These are phyloP conservation scores for Alligator mississippiensis DNA, from an alignment of 2,113 vertebrate species.

Conservation along the genomic window DNA sequence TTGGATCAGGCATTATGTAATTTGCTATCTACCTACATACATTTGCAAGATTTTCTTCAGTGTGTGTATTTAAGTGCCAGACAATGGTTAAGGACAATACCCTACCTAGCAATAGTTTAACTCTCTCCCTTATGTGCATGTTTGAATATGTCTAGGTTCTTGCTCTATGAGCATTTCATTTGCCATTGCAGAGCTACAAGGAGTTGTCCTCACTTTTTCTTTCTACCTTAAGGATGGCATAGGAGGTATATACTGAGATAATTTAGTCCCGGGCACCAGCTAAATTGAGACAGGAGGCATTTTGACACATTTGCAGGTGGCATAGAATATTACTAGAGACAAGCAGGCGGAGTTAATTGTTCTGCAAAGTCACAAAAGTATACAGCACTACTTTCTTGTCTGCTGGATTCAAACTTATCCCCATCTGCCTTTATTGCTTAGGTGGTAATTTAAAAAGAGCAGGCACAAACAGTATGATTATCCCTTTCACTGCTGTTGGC, in stretches of 20 bases:
- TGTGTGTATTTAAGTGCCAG: neutral
- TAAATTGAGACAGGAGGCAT: neutral
- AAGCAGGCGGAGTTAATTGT: neutral
- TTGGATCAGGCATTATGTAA: neutral
- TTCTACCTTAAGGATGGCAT: neutral
- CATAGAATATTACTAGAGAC: neutral
- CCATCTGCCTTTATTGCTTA: neutral
- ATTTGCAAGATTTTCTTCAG: neutral
- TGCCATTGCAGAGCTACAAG: neutral
- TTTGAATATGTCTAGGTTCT: neutral
- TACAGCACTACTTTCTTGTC: fast-evolving
- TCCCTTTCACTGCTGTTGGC: neutral
- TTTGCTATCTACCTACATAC: neutral
- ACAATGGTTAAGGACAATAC: neutral
- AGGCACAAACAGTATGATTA: neutral
- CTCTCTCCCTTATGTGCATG: neutral
- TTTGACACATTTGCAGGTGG: neutral
- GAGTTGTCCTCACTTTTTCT: neutral
- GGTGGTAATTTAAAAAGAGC: neutral
- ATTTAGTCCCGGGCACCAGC: fast-evolving
- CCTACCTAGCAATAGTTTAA: neutral
- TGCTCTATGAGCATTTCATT: neutral
- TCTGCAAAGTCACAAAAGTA: neutral
- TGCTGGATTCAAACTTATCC: neutral
- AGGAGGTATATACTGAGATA: neutral